These are phyloP conservation scores for Cnemophilus loriae DNA, from an alignment of 2,113 vertebrate species.

Conservation along the genomic window DNA sequence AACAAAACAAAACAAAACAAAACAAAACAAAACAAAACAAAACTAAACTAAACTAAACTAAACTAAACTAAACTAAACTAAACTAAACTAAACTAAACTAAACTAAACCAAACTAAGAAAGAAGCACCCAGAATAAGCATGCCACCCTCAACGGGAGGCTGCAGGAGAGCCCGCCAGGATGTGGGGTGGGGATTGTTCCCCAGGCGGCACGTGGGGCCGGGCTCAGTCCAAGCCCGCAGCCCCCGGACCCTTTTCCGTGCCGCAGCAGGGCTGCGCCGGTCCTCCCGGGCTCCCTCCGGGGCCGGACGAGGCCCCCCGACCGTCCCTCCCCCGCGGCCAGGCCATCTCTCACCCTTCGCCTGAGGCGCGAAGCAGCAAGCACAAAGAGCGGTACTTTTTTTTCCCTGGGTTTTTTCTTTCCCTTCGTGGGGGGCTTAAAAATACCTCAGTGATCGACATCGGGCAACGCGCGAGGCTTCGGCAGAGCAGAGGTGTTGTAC, in stretches of 20 bases:
- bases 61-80: neutral
- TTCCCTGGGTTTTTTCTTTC: too few species aligned
- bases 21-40: neutral
- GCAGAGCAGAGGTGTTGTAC: neutral
- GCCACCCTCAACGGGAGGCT: neutral
- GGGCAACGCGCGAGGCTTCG: neutral
- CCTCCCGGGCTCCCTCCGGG: fast-evolving
- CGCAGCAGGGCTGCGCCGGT: neutral
- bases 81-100: neutral
- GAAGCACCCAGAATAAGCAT: neutral
- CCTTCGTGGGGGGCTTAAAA: neutral
- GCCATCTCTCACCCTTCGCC: neutral
- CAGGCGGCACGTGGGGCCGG: fast-evolving
- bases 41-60: neutral
- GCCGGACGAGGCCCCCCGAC: fast-evolving
- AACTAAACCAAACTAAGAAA: neutral
- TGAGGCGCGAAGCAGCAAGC: neutral
- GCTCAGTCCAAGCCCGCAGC: neutral
- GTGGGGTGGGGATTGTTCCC: too few species aligned
- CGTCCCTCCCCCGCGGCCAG: neutral
- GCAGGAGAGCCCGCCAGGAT: neutral
- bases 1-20: too few species aligned
- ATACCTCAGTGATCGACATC: neutral
- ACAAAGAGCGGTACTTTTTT: neutral
- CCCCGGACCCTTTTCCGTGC: fast-evolving